These are phyloP conservation scores for Eurytoma californica DNA, from an alignment of 2,888 invertebrate species.

Conservation along the genomic window DNA sequence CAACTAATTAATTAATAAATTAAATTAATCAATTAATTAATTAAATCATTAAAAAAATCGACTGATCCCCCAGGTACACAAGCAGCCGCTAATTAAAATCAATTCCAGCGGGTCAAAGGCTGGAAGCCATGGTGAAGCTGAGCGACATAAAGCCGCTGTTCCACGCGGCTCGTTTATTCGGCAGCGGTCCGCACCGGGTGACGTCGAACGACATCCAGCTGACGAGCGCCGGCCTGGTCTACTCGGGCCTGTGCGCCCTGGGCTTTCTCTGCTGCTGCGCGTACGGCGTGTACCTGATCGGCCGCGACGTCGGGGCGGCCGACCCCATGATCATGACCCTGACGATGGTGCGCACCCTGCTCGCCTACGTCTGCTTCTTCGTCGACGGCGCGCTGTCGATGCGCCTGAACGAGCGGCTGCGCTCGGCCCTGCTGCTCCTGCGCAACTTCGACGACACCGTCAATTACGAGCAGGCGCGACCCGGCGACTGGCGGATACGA, in stretches of 20 bases:
- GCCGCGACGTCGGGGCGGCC: constrained; percentile 1
- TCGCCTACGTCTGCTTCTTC: constrained; percentile 58
- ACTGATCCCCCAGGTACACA: not conserved
- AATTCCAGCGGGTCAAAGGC: not conserved
- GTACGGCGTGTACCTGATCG: constrained; percentile 55
- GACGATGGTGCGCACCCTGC: constrained; percentile 52
- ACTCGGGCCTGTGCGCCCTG: constrained; percentile 54
- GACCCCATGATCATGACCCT: constrained; percentile 56
- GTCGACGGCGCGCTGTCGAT: constrained; percentile 57
- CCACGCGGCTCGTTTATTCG: constrained; percentile 59
- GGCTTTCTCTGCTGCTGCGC: constrained; percentile 44
- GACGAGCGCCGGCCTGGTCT: constrained; percentile 57
- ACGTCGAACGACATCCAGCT: constrained; percentile 56
- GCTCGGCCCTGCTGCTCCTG: constrained; percentile 56
- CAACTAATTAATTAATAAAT: too few species aligned
- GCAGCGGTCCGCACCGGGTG: constrained; percentile 56
- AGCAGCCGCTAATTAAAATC: not conserved
- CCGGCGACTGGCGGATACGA: constrained; percentile 22
- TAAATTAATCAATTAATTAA: too few species aligned
- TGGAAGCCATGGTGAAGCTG: constrained; percentile 55
- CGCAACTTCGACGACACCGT: constrained; percentile 60
- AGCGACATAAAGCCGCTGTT: constrained; percentile 60
- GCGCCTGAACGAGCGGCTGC: constrained; percentile 59
- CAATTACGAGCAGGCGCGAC: constrained; percentile 40
- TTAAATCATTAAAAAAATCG: not conserved